Base-by-base conservation (phyloP, 1,140 invertebrate genomes). In the Apis florea region DNA sequence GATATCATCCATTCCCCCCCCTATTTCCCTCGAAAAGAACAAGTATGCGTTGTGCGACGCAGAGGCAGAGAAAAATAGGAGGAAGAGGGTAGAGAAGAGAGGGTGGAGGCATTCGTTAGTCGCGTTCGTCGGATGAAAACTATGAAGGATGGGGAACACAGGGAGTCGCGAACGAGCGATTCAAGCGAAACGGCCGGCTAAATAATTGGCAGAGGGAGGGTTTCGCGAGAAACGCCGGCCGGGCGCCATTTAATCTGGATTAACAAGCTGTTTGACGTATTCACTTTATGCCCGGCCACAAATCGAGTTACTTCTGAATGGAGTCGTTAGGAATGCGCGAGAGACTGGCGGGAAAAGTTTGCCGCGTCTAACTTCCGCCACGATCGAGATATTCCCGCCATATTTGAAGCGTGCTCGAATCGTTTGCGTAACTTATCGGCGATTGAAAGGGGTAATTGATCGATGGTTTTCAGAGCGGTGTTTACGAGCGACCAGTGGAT, bases 231-330 rank as follows among this genome's bases (percentile, higher is more conserved):
- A 83, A 85, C 76, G 73, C 40, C 47, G 69, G 53, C 73, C 74
- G 58, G 73, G 54, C 69, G 85, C 70, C 80, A 73, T 85, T 83
- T 86, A 78, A 86, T 85, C 61, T 67, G 70, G 67, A 85, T 86
- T 85, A 86, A 86, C 84, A 82, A 86, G 80, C 85, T 83, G 80
- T 85, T 83, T 78, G 84, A 77, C 74, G 71, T 78, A 40, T 74
- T 78, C 80, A 47, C 80, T 85, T 77, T 82, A 73, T 83, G 31
- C 66, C 40, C 64, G 54, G 5, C 66, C 74, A 51, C 70, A 82
- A 85, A 85, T 82, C 78, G 84, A 82, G 53, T 85, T 82, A 85
- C 79, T 72, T 61, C 72, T 85, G 84, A 85, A 85, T 85, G 59
- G 69, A 85, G 72, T 77, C 74, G 83, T 85, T 82, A 85, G 78